Evolutionary conservation across 2,888 invertebrate species (phyloP).

Genomic region (Yponomeuta sedellus): DNA sequence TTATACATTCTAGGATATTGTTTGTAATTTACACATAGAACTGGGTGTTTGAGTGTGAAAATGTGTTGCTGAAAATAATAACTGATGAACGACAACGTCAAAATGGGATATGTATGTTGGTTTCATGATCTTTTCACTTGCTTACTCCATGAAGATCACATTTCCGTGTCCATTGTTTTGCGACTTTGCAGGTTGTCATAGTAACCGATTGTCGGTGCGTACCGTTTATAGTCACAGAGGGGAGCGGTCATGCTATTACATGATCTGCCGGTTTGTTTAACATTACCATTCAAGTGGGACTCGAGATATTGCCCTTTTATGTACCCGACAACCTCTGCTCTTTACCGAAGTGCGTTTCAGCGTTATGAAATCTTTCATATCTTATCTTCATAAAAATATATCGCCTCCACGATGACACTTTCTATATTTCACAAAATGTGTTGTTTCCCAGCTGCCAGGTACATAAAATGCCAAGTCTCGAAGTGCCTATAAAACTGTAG

Average conservation of each 20-base stretch:
- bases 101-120: not conserved
- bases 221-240: constrained; percentile 14
- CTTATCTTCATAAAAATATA: not conserved
- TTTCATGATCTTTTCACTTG: not conserved
- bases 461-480: constrained; percentile 10
- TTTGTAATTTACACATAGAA: not conserved
- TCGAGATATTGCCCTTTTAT: constrained; percentile 7
- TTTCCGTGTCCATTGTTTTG: constrained; percentile 36
- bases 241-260: constrained; percentile 32
- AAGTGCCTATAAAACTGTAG: constrained; percentile 8
- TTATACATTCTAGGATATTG: not conserved
- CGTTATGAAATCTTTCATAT: not conserved
- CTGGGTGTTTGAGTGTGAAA: not conserved
- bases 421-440: not conserved
- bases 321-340: not conserved
- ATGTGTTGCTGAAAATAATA: not conserved
- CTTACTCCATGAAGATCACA: not conserved
- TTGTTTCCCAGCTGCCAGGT: not conserved
- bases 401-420: not conserved
- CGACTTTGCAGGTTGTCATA: constrained; percentile 61
- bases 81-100: not conserved
- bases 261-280: constrained; percentile 65
- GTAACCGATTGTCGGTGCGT: constrained; percentile 13
- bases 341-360: not conserved
- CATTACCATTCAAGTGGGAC: constrained; percentile 31